Percentiles rank a stretch among this genome's conserved stretches.
phyloP scores from a whole-genome alignment of 2,888 invertebrate genomes.

The Platycheirus albimanus region DNA sequence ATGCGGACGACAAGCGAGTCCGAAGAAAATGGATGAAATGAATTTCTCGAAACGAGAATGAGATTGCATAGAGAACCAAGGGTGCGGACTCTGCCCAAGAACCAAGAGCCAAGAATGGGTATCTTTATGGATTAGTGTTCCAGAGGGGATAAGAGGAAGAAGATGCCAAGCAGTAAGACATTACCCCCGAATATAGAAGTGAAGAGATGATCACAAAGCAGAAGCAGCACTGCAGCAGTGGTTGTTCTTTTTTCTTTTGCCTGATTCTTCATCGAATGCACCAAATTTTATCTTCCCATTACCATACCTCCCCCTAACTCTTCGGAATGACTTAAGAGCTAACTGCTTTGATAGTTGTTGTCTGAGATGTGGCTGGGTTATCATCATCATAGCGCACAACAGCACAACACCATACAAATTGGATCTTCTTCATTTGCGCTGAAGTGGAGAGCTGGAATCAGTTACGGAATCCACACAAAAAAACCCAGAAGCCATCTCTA shows the following conservation, averaged over 20 bases:
- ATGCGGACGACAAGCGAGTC: slow-evolving; percentile 21
- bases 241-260: slow-evolving; percentile 16
- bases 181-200: slow-evolving; percentile 47
- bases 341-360: slow-evolving; percentile 59
- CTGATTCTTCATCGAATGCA: slow-evolving; percentile 23
- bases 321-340: slow-evolving; percentile 38
- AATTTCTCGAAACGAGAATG: slow-evolving; percentile 51
- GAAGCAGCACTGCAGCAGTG: slow-evolving; percentile 58
- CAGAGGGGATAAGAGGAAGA: slow-evolving; percentile 13
- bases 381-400: slow-evolving; percentile 48
- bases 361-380: slow-evolving; percentile 54
- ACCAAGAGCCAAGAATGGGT: too few species aligned
- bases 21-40: slow-evolving; percentile 51
- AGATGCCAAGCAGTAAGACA: slow-evolving; percentile 44
- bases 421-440: slow-evolving; percentile 52
- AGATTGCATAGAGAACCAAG: slow-evolving; percentile 46
- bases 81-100: slow-evolving; percentile 10
- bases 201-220: slow-evolving; percentile 29
- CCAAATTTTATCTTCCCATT: background rate
- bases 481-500: slow-evolving; percentile 53
- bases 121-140: slow-evolving; percentile 56
- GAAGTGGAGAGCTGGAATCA: too few species aligned
- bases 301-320: background rate
- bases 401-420: slow-evolving; percentile 68
- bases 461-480: slow-evolving; percentile 52